phyloP scores from a whole-genome alignment of 2,797 vertebrate genomes.

The Scolopax bukidnonensis region DNA sequence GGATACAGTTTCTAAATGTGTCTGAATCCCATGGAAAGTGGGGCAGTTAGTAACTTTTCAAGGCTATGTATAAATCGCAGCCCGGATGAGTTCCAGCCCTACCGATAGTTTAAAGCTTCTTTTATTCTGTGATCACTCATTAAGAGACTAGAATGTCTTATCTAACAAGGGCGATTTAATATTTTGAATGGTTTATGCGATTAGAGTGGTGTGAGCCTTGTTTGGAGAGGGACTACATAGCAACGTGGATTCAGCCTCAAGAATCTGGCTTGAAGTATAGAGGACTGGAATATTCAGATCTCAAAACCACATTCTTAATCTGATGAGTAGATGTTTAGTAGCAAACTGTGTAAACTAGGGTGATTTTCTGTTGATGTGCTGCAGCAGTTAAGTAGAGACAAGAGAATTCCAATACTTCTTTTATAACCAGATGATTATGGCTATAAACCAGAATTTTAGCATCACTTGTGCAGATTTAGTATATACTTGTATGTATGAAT shows the following conservation, averaged over 20 bases:
- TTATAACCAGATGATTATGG: background rate
- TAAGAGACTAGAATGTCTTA: background rate
- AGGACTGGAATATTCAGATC: background rate
- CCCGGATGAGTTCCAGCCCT: background rate
- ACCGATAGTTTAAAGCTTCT: background rate
- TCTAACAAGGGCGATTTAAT: background rate
- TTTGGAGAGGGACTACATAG: background rate
- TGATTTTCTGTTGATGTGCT: background rate
- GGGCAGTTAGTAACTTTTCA: background rate
- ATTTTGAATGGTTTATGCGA: background rate
- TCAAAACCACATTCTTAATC: background rate
- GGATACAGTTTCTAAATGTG: background rate
- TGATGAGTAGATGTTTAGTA: background rate
- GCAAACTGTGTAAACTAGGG: background rate
- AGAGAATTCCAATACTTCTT: background rate
- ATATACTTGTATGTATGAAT: background rate
- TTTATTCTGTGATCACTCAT: background rate
- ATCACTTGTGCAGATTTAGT: background rate
- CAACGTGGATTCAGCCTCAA: background rate
- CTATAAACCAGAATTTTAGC: background rate
- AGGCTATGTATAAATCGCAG: accelerated
- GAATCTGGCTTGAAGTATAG: background rate
- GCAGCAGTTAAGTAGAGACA: background rate
- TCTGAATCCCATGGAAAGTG: background rate
- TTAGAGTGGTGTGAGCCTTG: background rate